phyloP scores from a whole-genome alignment of 2,797 vertebrate genomes.

The Lithobates pipiens region DNA sequence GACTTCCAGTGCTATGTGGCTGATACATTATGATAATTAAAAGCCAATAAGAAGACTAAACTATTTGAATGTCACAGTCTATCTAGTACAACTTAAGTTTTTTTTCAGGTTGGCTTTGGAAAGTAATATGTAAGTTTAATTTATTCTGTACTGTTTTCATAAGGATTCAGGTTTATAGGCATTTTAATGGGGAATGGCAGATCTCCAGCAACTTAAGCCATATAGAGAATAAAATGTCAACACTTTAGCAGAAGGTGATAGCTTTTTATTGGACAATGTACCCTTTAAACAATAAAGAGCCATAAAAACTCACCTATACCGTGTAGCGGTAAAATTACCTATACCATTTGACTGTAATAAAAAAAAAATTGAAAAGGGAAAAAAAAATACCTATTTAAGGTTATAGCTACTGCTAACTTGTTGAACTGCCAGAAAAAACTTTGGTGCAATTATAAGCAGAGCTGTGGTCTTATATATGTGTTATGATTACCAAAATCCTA shows the following conservation, averaged over 20 bases:
- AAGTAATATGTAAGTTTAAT: slow-evolving; percentile 29
- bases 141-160: slow-evolving; percentile 35
- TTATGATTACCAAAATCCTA: slow-evolving; percentile 33
- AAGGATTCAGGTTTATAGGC: slow-evolving; percentile 45
- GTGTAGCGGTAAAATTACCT: slow-evolving; percentile 8
- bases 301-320: slow-evolving; percentile 19
- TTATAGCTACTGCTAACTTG: background rate
- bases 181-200: slow-evolving; percentile 46
- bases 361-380: background rate
- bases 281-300: slow-evolving; percentile 8
- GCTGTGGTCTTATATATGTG: background rate
- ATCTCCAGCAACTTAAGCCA: slow-evolving; percentile 47
- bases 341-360: background rate
- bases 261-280: slow-evolving; percentile 43
- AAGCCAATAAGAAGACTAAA: background rate
- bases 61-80: background rate
- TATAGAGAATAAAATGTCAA: slow-evolving; percentile 49
- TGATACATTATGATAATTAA: background rate
- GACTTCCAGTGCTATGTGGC: background rate
- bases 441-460: background rate
- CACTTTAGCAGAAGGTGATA: slow-evolving; percentile 39
- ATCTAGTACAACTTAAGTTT: background rate
- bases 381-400: background rate
- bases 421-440: background rate
- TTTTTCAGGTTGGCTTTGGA: background rate